Evolutionary conservation across 2,888 invertebrate genomes (phyloP).

Genomic region (Yponomeuta malinellus): DNA sequence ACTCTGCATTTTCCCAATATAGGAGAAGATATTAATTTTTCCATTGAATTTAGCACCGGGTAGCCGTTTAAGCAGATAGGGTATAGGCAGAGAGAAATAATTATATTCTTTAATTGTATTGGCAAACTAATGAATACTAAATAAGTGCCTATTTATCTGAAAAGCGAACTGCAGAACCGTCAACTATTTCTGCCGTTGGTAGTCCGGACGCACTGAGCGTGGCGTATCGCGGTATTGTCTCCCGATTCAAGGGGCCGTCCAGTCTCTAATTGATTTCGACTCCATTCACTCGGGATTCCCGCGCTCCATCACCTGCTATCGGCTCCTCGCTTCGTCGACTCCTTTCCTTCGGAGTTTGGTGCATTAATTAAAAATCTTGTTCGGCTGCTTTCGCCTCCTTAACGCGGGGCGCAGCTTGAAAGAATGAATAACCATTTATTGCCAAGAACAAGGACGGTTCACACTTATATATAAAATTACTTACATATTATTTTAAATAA

Average conservation of each 20-base stretch:
- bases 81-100: too few relatives aligned
- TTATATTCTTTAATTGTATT: too few relatives aligned
- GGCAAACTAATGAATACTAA: too few relatives aligned
- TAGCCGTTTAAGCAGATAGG: too few relatives aligned
- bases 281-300: conserved; percentile 12
- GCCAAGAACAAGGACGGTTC: too few relatives aligned
- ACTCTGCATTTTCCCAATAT: too few relatives aligned
- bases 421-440: too few relatives aligned
- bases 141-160: too few relatives aligned
- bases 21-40: too few relatives aligned
- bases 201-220: neutral
- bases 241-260: conserved; percentile 10
- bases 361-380: neutral
- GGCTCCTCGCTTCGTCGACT: neutral
- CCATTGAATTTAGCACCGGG: too few relatives aligned
- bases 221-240: conserved; percentile 15
- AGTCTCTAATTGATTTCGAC: conserved; percentile 16
- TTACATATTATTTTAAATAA: too few relatives aligned
- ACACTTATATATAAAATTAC: too few relatives aligned
- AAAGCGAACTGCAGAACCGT: neutral
- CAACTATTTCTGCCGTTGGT: conserved; percentile 6
- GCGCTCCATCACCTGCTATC: neutral
- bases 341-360: conserved; percentile 1
- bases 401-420: neutral
- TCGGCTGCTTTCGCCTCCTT: neutral